Percentiles rank a stretch among this genome's conserved stretches.
Evolutionary conservation across 1,140 invertebrate genomes (phyloP).

Genomic region (Bombus difficillimus): DNA sequence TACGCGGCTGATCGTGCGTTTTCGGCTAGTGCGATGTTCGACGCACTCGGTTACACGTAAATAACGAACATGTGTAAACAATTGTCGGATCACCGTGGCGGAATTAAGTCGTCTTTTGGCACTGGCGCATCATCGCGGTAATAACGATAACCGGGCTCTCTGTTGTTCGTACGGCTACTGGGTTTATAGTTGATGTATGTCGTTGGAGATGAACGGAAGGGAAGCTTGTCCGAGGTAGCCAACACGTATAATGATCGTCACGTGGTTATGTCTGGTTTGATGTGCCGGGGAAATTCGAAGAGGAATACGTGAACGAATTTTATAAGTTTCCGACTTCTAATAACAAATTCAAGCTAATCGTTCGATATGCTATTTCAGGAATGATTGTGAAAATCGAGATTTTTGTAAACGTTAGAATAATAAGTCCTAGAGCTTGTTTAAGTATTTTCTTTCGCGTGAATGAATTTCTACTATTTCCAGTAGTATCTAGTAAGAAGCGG

Average conservation of each 20-base stretch:
- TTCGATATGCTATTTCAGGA: too few species aligned
- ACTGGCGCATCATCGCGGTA: not conserved
- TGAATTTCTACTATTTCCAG: too few species aligned
- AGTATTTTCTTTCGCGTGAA: too few species aligned
- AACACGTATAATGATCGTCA: not conserved
- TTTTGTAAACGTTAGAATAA: not conserved
- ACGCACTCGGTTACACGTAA: constrained; percentile 8
- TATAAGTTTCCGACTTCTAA: not conserved
- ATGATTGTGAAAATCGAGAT: not conserved
- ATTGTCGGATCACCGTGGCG: not conserved
- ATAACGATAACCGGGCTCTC: not conserved
- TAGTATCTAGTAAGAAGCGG: too few species aligned
- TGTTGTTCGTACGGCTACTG: not conserved
- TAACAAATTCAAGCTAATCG: too few species aligned
- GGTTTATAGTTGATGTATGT: not conserved
- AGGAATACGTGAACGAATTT: not conserved
- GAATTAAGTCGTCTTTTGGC: constrained; percentile 32
- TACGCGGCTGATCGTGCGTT: not conserved
- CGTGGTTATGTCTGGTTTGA: not conserved
- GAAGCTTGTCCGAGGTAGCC: not conserved
- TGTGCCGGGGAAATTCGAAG: not conserved
- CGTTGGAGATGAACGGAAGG: not conserved
- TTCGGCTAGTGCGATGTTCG: not conserved
- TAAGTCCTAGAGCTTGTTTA: not conserved
- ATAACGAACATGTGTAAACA: constrained; percentile 27